phyloP scores from a whole-genome alignment of 2,888 invertebrate species.

The Hypercompe scribonia region DNA sequence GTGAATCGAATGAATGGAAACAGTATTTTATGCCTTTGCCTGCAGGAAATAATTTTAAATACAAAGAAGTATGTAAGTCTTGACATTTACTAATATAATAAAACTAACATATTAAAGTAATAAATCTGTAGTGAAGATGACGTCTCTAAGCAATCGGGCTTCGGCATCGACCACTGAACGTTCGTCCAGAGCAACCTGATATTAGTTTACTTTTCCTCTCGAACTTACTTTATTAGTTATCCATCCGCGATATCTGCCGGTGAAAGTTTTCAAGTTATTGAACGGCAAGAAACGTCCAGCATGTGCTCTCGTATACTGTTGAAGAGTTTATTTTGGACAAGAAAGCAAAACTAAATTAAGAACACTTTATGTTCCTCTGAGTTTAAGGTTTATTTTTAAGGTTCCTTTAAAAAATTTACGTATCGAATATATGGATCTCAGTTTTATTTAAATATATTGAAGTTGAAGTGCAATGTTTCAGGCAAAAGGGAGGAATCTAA shows the following conservation, averaged over 20 bases:
- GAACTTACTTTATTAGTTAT: constrained; percentile 86
- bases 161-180: constrained; percentile 51
- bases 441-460: neutral
- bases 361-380: neutral
- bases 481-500: too few species aligned
- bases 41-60: neutral
- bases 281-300: constrained; percentile 68
- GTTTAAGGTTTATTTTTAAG: neutral
- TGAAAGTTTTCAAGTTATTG: constrained; percentile 83
- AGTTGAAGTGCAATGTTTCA: too few species aligned
- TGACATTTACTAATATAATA: constrained; percentile 68
- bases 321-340: constrained; percentile 15
- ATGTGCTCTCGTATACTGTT: constrained; percentile 37
- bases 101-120: constrained; percentile 80
- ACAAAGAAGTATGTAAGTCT: constrained; percentile 31
- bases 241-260: constrained; percentile 74
- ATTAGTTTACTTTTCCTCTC: constrained; percentile 87
- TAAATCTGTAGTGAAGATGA: constrained; percentile 78
- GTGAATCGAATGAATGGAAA: neutral
- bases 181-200: constrained; percentile 78
- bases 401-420: too few species aligned
- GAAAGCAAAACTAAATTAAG: neutral
- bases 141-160: constrained; percentile 50
- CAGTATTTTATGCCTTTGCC: neutral
- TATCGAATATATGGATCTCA: too few species aligned